phyloP scores from a whole-genome alignment of 1,140 invertebrate genomes.

The Rhyzopertha dominica region DNA sequence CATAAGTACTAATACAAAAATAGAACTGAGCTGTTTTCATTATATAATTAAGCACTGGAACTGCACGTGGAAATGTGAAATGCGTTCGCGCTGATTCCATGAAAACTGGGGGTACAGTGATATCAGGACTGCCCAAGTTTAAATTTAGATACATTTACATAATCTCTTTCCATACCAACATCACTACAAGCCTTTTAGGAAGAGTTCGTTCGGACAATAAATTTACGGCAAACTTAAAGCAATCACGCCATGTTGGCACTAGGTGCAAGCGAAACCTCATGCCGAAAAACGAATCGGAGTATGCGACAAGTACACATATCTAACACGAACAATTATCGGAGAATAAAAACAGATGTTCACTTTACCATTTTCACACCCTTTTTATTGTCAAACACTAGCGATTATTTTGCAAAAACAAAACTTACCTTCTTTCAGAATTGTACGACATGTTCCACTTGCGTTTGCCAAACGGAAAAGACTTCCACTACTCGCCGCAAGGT shows the following conservation, averaged over 20 bases:
- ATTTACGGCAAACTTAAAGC: slow-evolving; percentile 17
- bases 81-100: too few species aligned
- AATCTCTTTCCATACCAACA: slow-evolving; percentile 7
- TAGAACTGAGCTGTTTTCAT: not conserved
- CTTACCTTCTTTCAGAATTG: slow-evolving; percentile 69
- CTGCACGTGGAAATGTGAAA: slow-evolving; percentile 14
- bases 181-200: not conserved
- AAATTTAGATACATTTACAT: not conserved
- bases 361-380: slow-evolving; percentile 16
- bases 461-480: slow-evolving; percentile 66
- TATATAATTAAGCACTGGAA: slow-evolving; percentile 10
- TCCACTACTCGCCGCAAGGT: slow-evolving; percentile 29
- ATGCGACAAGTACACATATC: slow-evolving; percentile 25
- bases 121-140: not conserved
- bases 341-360: slow-evolving; percentile 15
- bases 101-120: too few species aligned
- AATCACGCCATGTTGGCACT: slow-evolving; percentile 66
- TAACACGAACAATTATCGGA: slow-evolving; percentile 1
- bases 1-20: slow-evolving; percentile 4
- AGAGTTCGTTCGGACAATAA: slow-evolving; percentile 4
- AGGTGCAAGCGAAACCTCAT: slow-evolving; percentile 43
- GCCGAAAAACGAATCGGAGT: slow-evolving; percentile 29
- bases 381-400: slow-evolving; percentile 21
- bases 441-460: slow-evolving; percentile 71
- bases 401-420: slow-evolving; percentile 43